A percentile compares a stretch with the other conserved stretches of the same genome.
phyloP scores from a whole-genome alignment of 2,113 vertebrate species.

The Triplophysa siluroides region DNA sequence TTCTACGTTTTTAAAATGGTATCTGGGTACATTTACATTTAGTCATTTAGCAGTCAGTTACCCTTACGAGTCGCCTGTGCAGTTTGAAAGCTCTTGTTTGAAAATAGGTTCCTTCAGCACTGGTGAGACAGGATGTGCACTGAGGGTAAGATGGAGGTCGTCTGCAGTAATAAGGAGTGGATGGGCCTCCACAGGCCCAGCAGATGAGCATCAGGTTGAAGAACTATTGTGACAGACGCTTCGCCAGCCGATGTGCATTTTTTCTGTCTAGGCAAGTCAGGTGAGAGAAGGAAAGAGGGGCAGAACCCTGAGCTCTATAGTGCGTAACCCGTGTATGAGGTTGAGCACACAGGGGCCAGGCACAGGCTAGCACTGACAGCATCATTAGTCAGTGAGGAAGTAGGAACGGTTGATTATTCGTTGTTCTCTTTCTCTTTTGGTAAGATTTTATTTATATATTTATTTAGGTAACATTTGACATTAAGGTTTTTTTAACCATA shows the following conservation, averaged over 20 bases:
- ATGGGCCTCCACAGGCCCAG: constrained; percentile 2
- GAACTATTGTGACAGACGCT: not conserved
- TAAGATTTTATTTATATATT: no score
- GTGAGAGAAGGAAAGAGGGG: constrained; percentile 10
- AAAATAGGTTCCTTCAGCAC: not conserved
- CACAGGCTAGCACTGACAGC: constrained; percentile 31
- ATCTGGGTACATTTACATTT: no score
- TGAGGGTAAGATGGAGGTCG: not conserved
- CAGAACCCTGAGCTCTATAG: not conserved
- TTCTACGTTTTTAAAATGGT: no score
- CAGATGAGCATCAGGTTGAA: constrained; percentile 21
- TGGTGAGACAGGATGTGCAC: not conserved
- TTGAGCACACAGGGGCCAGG: constrained; percentile 4
- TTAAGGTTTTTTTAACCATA: no score
- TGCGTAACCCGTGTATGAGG: constrained; percentile 13
- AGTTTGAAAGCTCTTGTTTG: not conserved
- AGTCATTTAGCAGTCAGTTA: not conserved
- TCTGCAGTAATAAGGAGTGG: constrained; percentile 3
- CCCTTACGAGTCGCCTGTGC: not conserved
- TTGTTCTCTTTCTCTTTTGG: not conserved
- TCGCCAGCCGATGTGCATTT: not conserved
- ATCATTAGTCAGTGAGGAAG: constrained; percentile 38
- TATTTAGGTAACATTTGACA: no score
- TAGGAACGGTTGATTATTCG: not conserved
- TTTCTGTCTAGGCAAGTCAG: not conserved